Percentiles rank a stretch among this genome's conserved stretches.
phyloP scores from a whole-genome alignment of 2,113 vertebrate species.

The Hippopotamus amphibius region DNA sequence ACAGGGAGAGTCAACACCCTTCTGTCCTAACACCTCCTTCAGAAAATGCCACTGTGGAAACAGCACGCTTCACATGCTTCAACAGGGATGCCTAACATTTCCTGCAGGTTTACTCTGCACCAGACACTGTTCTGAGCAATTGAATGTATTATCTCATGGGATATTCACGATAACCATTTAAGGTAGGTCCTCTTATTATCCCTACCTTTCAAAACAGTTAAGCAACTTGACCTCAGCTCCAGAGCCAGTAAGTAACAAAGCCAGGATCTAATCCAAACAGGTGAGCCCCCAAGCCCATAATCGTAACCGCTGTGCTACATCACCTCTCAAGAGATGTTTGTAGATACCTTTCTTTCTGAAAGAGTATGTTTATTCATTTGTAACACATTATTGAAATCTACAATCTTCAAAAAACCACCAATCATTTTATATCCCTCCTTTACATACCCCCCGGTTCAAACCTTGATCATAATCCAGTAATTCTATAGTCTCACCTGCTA shows the following conservation, averaged over 20 bases:
- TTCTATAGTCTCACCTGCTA: neutral
- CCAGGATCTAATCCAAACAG: neutral
- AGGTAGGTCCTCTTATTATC: neutral
- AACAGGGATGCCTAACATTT: neutral
- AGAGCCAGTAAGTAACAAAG: neutral
- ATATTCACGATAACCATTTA: neutral
- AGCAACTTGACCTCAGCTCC: neutral
- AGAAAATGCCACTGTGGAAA: conserved; percentile 20
- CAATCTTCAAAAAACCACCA: conserved; percentile 3
- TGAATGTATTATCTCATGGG: neutral
- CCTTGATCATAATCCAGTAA: conserved; percentile 11
- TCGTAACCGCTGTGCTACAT: neutral
- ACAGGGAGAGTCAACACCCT: neutral
- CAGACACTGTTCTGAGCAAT: neutral
- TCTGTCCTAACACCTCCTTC: neutral
- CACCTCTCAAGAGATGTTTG: neutral
- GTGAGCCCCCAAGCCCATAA: neutral
- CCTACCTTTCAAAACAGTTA: neutral
- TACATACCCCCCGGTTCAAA: neutral
- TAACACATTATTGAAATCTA: conserved; percentile 58
- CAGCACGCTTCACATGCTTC: neutral
- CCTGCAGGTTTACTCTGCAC: conserved; percentile 26
- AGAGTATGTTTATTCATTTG: neutral
- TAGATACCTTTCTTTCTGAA: neutral
- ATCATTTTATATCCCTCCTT: conserved; percentile 38